phyloP scores from a whole-genome alignment of 2,113 vertebrate species.

The Lophochroa leadbeateri region DNA sequence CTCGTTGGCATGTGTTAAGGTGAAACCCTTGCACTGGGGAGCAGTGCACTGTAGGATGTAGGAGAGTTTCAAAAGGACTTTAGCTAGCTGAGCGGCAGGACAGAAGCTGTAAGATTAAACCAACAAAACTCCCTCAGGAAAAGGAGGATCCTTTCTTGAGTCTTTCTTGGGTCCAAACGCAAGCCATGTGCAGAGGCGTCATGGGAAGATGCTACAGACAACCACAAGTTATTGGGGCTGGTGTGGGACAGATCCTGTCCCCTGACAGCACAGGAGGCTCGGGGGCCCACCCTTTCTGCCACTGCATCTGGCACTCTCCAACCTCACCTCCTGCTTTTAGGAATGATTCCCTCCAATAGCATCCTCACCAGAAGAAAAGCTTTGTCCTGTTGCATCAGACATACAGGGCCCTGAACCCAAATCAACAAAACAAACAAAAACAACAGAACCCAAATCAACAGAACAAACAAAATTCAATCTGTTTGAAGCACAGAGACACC shows the following conservation, averaged over 20 bases:
- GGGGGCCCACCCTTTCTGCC: not conserved
- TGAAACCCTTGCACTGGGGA: not conserved
- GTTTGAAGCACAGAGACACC: not conserved
- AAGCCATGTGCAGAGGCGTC: fast-evolving
- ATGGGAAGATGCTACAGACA: not conserved
- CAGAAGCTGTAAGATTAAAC: not conserved
- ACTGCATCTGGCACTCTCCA: not conserved
- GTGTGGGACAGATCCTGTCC: not conserved
- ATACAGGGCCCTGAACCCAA: not conserved
- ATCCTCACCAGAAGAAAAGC: not conserved
- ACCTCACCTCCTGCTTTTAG: not conserved
- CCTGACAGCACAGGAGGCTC: not conserved
- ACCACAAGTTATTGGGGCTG: not conserved
- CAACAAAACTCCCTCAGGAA: not conserved
- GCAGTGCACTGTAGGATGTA: not conserved
- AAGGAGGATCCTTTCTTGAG: not conserved
- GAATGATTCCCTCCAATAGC: not conserved
- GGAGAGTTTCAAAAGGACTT: not conserved
- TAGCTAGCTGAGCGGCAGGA: not conserved
- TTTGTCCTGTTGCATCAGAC: not conserved
- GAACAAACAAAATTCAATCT: not conserved
- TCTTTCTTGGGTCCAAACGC: not conserved
- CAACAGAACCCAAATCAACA: not conserved
- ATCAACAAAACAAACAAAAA: not conserved
- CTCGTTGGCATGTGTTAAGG: fast-evolving